phyloP scores from a whole-genome alignment of 2,113 vertebrate species.

The Xenopus tropicalis region DNA sequence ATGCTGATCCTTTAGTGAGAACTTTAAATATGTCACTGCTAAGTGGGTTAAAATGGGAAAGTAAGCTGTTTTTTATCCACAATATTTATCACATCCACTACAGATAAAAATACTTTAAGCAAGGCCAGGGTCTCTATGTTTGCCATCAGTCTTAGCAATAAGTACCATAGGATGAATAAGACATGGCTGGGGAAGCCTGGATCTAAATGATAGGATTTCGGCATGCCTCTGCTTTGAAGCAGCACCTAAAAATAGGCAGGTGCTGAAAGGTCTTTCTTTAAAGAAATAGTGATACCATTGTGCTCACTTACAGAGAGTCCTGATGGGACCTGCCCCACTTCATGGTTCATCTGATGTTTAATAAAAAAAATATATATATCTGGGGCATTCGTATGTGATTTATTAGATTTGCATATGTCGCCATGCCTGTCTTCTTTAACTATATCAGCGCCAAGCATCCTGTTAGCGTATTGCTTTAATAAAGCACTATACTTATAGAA shows the following conservation, averaged over 20 bases:
- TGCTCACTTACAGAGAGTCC: constrained; percentile 33
- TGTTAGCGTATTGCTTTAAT: too few relatives aligned
- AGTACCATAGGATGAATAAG: constrained; percentile 26
- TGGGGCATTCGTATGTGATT: constrained; percentile 18
- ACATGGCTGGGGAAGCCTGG: constrained; percentile 24
- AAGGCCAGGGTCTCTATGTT: background rate
- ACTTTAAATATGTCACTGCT: too few relatives aligned
- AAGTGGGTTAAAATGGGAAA: too few relatives aligned
- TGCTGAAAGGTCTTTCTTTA: constrained; percentile 28
- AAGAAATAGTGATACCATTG: constrained; percentile 31
- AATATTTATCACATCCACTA: too few relatives aligned
- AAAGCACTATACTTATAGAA: too few relatives aligned
- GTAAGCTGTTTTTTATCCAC: too few relatives aligned
- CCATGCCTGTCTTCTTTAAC: constrained; percentile 12
- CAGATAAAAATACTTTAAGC: too few relatives aligned
- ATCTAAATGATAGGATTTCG: constrained; percentile 23
- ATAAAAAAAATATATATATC: constrained; percentile 33
- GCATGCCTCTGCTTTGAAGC: constrained; percentile 27
- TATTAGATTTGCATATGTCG: constrained; percentile 33
- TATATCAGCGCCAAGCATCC: background rate
- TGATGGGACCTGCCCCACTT: constrained; percentile 43
- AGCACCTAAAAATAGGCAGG: constrained; percentile 39
- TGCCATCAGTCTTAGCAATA: background rate
- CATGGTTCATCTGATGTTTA: constrained; percentile 38
- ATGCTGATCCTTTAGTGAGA: too few relatives aligned